phyloP scores from a whole-genome alignment of 2,113 vertebrate species.

The Corvus cornix region DNA sequence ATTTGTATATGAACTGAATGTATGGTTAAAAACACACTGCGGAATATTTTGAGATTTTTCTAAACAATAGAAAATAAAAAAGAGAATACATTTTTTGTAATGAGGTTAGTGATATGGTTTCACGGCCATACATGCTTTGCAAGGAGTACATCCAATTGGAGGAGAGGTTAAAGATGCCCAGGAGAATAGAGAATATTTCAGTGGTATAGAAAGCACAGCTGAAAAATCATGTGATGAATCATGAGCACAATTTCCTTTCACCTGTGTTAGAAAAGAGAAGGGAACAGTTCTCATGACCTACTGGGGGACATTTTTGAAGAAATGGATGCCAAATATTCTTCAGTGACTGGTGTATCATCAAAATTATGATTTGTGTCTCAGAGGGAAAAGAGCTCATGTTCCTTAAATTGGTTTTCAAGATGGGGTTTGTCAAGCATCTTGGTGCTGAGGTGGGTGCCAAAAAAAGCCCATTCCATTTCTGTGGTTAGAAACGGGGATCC shows the following conservation, averaged over 20 bases:
- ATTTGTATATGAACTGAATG: background rate
- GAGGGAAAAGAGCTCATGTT: background rate
- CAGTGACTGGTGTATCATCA: background rate
- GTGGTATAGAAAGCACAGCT: background rate
- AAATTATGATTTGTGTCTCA: background rate
- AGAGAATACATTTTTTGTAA: background rate
- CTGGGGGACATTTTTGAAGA: background rate
- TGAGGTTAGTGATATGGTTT: background rate
- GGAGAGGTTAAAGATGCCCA: background rate
- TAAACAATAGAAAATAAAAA: background rate
- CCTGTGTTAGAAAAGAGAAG: background rate
- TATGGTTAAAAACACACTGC: background rate
- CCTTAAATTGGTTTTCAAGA: background rate
- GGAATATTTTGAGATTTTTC: background rate
- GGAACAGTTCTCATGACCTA: background rate
- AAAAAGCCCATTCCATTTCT: background rate
- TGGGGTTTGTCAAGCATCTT: background rate
- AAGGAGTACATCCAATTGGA: background rate
- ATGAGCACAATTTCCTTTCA: background rate
- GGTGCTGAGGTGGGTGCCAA: background rate
- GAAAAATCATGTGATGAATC: background rate
- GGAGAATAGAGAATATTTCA: background rate
- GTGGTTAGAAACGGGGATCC: accelerated
- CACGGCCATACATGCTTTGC: background rate
- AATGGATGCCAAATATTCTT: background rate